These are phyloP conservation scores for Nemurella pictetii DNA, from an alignment of 2,888 invertebrate species.

Conservation along the genomic window DNA sequence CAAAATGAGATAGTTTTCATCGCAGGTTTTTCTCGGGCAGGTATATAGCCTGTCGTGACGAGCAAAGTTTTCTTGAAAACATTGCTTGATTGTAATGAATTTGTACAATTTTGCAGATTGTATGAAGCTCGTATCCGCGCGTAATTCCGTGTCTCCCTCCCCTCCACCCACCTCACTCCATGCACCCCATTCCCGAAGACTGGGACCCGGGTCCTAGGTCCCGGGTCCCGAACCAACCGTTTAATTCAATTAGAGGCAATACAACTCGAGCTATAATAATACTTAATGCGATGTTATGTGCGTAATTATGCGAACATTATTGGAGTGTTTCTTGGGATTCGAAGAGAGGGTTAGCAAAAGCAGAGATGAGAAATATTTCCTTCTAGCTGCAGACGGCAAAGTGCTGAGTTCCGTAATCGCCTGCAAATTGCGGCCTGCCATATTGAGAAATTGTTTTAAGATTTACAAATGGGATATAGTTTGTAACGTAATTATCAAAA, in stretches of 20 bases:
- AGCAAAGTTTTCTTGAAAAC: too few relatives aligned
- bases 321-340: constrained; percentile 33
- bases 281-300: constrained; percentile 45
- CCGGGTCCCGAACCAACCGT: constrained; percentile 35
- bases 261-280: constrained; percentile 42
- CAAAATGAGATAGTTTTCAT: too few relatives aligned
- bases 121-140: too few relatives aligned
- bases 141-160: too few relatives aligned
- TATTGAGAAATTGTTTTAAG: not conserved
- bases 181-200: not conserved
- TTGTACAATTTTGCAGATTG: too few relatives aligned
- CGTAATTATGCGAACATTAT: constrained; percentile 44
- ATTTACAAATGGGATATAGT: not conserved
- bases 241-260: constrained; percentile 44
- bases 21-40: too few relatives aligned
- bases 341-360: not conserved
- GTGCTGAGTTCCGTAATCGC: not conserved
- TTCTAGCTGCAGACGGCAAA: not conserved
- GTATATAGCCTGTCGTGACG: too few relatives aligned
- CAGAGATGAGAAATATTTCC: not conserved
- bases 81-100: too few relatives aligned
- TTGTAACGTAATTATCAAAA: not conserved
- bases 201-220: not conserved
- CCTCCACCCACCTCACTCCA: not conserved
- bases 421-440: not conserved